Evolutionary conservation across 2,797 vertebrate species (phyloP).

Genomic region (Aeoliscus strigatus): DNA sequence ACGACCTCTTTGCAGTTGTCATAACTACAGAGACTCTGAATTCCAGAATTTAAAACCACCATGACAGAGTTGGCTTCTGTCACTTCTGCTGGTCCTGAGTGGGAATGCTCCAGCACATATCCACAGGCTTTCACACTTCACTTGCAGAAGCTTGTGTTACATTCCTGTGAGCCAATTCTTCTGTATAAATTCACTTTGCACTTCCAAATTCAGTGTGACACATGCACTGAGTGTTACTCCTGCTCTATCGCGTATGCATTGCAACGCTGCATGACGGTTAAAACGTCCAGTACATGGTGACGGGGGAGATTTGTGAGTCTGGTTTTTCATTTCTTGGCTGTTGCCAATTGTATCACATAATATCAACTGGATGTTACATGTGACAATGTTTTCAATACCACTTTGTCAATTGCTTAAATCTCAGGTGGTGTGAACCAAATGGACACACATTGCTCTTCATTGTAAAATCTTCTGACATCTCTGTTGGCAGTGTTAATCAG

Average conservation of each 20-base stretch:
- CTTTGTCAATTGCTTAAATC: too few relatives aligned
- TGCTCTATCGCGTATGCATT: neutral
- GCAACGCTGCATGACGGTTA: too few relatives aligned
- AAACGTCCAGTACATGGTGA: neutral
- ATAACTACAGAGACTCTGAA: neutral
- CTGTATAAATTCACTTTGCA: neutral
- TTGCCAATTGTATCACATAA: too few relatives aligned
- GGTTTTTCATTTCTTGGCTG: too few relatives aligned
- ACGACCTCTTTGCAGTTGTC: neutral
- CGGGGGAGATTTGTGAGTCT: too few relatives aligned
- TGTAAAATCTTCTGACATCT: neutral
- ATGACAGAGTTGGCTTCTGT: neutral
- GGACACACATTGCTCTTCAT: conserved; percentile 9
- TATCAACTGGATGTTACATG: neutral
- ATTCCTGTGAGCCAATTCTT: conserved; percentile 1
- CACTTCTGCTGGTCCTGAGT: conserved; percentile 15
- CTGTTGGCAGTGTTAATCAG: neutral
- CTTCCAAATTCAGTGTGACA: neutral
- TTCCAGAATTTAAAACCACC: conserved; percentile 1
- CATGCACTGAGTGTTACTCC: neutral
- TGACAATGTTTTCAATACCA: neutral
- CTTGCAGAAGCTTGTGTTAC: neutral
- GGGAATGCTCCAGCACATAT: neutral
- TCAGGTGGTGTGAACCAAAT: neutral
- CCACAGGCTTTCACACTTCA: neutral